phyloP scores from a whole-genome alignment of 2,113 vertebrate species.

The Paradoxurus hermaphroditus region DNA sequence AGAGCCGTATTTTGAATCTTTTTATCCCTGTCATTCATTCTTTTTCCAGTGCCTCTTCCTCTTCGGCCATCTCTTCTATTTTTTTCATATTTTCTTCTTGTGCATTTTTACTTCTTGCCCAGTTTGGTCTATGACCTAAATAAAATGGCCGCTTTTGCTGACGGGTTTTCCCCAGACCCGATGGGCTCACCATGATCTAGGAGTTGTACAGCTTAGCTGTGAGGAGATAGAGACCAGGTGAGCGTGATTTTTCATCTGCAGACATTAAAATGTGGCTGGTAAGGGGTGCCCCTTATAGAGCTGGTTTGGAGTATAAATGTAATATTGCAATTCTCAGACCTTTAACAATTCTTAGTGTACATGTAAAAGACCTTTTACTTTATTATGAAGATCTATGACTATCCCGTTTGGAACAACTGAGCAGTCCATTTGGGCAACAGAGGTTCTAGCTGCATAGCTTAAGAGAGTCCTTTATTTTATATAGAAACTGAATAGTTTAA shows the following conservation, averaged over 20 bases:
- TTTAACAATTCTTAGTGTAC: not conserved
- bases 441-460: not conserved
- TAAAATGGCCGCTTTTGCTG: not conserved
- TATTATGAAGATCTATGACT: not conserved
- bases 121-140: not conserved
- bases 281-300: not conserved
- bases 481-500: not conserved
- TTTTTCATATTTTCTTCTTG: not conserved
- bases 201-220: not conserved
- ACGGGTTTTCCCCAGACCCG: not conserved
- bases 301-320: not conserved
- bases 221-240: not conserved
- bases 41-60: not conserved
- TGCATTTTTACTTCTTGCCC: not conserved
- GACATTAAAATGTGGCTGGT: not conserved
- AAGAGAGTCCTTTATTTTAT: slow-evolving; percentile 37
- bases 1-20: not conserved
- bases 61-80: not conserved
- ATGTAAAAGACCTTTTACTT: not conserved
- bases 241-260: not conserved
- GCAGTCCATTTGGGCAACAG: not conserved
- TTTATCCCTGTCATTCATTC: not conserved
- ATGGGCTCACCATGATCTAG: not conserved
- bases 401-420: not conserved
- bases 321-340: not conserved